phyloP scores from a whole-genome alignment of 2,113 vertebrate genomes.

The Triplophysa tibetana region DNA sequence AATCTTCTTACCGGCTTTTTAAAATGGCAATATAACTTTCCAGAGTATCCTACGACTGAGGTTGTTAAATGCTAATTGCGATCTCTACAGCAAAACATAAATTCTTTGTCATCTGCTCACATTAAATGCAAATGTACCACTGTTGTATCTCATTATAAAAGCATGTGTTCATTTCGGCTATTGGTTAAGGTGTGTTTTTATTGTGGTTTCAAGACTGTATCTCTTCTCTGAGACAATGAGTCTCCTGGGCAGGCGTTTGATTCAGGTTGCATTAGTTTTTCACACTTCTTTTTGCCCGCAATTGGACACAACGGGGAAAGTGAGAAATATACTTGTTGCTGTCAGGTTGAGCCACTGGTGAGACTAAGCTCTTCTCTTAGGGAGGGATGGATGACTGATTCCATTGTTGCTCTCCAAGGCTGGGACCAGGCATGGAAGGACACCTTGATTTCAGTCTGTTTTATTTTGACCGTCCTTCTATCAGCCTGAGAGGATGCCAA shows the following conservation, averaged over 20 bases:
- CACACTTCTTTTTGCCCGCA: constrained; percentile 30
- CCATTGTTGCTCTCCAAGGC: constrained; percentile 23
- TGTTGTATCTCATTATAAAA: constrained; percentile 5
- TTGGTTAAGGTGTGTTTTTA: background rate
- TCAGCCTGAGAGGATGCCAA: constrained; percentile 12
- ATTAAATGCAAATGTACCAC: background rate
- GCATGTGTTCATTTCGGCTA: background rate
- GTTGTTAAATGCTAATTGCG: constrained; percentile 23
- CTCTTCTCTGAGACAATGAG: background rate
- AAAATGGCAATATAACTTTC: background rate
- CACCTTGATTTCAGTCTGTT: constrained; percentile 12
- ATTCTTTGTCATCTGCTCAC: background rate
- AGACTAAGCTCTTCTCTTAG: background rate
- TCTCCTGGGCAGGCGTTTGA: background rate
- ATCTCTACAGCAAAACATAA: background rate
- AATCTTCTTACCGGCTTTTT: constrained; percentile 28
- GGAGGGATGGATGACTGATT: constrained; percentile 21
- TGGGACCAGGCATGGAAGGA: constrained; percentile 28
- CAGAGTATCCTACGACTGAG: background rate
- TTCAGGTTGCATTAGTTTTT: constrained; percentile 2
- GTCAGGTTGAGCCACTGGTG: background rate
- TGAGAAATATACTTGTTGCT: constrained; percentile 11
- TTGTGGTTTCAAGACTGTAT: background rate
- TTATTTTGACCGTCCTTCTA: background rate
- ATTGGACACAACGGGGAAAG: constrained; percentile 26